These are phyloP conservation scores for Blera fallax DNA, from an alignment of 2,888 invertebrate genomes.

Conservation along the genomic window DNA sequence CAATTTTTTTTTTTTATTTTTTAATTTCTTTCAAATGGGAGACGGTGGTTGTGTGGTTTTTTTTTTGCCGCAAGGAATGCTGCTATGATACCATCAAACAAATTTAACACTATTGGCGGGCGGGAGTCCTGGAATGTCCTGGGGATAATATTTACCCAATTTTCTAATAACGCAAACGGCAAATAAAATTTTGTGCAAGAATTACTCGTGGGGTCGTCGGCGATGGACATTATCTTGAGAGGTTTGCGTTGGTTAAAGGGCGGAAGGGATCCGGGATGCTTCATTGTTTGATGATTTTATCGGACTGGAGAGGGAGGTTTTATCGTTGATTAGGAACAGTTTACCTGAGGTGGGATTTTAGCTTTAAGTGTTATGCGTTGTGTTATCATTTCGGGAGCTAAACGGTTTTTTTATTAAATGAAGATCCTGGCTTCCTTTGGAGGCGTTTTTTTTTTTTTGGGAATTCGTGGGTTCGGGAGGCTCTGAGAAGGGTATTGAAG, in stretches of 20 bases:
- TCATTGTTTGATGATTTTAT: slow-evolving; percentile 50
- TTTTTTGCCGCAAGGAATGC: slow-evolving; percentile 13
- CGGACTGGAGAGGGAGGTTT: background rate
- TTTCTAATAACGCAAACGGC: slow-evolving; percentile 53
- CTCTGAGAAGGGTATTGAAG: no score
- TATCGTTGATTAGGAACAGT: slow-evolving; percentile 60
- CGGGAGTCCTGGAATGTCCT: slow-evolving; percentile 21
- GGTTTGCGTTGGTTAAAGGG: no score
- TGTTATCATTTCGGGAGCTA: background rate
- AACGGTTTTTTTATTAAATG: slow-evolving; percentile 39
- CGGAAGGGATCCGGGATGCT: background rate
- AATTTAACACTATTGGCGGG: slow-evolving; percentile 60
- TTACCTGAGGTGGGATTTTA: slow-evolving; percentile 47
- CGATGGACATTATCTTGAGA: slow-evolving; percentile 38
- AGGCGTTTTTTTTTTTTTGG: no score
- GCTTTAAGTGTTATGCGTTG: slow-evolving; percentile 20
- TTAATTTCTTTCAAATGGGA: slow-evolving; percentile 55
- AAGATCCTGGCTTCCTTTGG: no score
- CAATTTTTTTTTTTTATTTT: slow-evolving; percentile 12
- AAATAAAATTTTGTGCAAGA: slow-evolving; percentile 35
- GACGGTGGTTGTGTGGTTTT: background rate
- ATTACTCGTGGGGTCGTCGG: background rate
- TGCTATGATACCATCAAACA: slow-evolving; percentile 41
- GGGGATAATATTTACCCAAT: slow-evolving; percentile 58
- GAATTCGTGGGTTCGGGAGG: no score